Conservation (phyloP, 1,140 invertebrate species). For the Cephus cinctus region DNA sequence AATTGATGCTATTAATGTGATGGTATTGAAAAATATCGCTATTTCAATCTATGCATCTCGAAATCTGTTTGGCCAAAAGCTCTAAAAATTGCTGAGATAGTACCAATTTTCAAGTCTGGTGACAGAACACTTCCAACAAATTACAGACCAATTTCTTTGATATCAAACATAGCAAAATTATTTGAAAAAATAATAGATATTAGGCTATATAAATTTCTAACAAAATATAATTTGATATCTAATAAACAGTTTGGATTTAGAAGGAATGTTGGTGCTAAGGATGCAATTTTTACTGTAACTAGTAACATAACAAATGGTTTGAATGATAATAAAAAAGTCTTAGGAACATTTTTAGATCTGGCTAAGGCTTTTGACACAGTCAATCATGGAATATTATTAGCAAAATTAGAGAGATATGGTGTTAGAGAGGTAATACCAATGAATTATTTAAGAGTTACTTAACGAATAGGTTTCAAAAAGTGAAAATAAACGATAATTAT, state of each 20-base stretch:
- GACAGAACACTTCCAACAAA: slow-evolving; percentile 5
- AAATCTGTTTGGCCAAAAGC: slow-evolving; percentile 3
- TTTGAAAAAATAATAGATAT: slow-evolving; percentile 12
- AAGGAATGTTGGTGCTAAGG: background rate
- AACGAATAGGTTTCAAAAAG: slow-evolving; percentile 6
- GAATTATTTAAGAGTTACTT: slow-evolving; percentile 6
- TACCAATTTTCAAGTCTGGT: slow-evolving; percentile 12
- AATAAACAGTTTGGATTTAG: slow-evolving; percentile 12
- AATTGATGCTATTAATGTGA: no score
- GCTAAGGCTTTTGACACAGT: slow-evolving; percentile 14
- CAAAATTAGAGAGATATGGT: slow-evolving; percentile 4
- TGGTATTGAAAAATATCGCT: no score
- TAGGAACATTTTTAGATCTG: slow-evolving; percentile 11
- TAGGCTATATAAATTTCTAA: slow-evolving; percentile 12
- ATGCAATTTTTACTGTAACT: background rate
- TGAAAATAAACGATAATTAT: no score
- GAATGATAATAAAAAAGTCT: background rate
- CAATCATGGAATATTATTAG: slow-evolving; percentile 6
- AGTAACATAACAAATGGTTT: slow-evolving; percentile 2
- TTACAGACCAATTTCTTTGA: slow-evolving; percentile 14
- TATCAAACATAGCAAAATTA: slow-evolving; percentile 16
- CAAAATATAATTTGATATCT: slow-evolving; percentile 1
- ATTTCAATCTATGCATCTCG: no score
- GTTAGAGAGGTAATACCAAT: slow-evolving; percentile 8
- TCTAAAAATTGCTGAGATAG: slow-evolving; percentile 10